Percentiles rank a stretch among this genome's conserved stretches.
Evolutionary conservation across 2,888 invertebrate species (phyloP).

Genomic region (Boloria euphrosyne): DNA sequence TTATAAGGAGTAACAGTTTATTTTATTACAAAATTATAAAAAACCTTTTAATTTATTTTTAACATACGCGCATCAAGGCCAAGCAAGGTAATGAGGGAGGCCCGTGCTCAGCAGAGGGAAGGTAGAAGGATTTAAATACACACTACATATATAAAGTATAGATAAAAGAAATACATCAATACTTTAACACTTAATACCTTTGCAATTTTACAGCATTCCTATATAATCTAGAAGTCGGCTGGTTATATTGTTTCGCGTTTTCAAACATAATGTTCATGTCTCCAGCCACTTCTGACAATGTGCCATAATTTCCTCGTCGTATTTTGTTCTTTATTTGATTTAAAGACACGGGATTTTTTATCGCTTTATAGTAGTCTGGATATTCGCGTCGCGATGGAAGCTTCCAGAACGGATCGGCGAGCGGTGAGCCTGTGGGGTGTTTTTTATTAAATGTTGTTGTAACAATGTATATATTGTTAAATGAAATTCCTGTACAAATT

Average conservation of each 20-base stretch:
- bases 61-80: no score
- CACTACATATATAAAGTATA: no score
- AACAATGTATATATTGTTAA: no score
- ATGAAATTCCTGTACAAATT: no score
- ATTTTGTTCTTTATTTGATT: conserved; percentile 94
- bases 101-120: no score
- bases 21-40: no score
- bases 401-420: conserved; percentile 96
- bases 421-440: conserved; percentile 84
- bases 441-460: background rate
- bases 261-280: conserved; percentile 98
- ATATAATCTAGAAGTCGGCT: conserved; percentile 89
- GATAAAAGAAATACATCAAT: no score
- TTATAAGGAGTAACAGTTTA: no score
- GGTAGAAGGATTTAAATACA: no score
- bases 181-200: conserved; percentile 66
- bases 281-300: conserved; percentile 93
- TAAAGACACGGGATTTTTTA: conserved; percentile 96
- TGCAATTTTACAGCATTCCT: conserved; percentile 93
- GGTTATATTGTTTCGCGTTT: conserved; percentile 95
- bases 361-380: conserved; percentile 98
- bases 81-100: no score
- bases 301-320: conserved; percentile 90
- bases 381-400: conserved; percentile 95
- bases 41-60: no score